phyloP scores from a whole-genome alignment of 2,797 vertebrate genomes.

The Benthosema pterotum region DNA sequence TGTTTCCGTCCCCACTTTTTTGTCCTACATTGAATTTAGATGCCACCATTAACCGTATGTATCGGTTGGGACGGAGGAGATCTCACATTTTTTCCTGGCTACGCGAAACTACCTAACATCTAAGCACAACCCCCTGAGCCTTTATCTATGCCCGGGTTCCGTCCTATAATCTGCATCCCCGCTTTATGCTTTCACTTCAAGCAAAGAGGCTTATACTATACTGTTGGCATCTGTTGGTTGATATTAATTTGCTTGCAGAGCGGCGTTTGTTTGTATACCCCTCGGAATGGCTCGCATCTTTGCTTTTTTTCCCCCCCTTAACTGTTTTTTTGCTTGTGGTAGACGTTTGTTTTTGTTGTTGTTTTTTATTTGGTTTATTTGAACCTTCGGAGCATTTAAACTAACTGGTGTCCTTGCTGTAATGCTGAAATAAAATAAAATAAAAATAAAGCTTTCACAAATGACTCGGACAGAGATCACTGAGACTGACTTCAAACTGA shows the following conservation, averaged over 20 bases:
- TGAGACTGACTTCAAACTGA: conserved; percentile 79
- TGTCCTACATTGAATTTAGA: too few species aligned
- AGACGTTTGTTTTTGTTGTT: conserved; percentile 37
- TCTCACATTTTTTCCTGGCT: too few species aligned
- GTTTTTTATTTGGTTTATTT: neutral
- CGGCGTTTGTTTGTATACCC: neutral
- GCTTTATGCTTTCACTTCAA: conserved; percentile 40
- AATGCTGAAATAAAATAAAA: too few species aligned
- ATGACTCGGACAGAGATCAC: conserved; percentile 77
- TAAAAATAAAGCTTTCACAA: conserved; percentile 61
- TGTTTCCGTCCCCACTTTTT: too few species aligned
- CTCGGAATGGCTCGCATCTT: conserved; percentile 33
- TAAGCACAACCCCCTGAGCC: conserved; percentile 20
- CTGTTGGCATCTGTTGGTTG: conserved; percentile 35
- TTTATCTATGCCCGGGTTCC: conserved; percentile 19
- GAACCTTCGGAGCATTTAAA: conserved; percentile 31
- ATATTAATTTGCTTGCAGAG: conserved; percentile 52
- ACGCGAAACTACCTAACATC: neutral
- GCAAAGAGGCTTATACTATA: conserved; percentile 14
- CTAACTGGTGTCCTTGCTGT: conserved; percentile 27
- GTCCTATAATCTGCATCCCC: conserved; percentile 51
- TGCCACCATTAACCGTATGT: too few species aligned
- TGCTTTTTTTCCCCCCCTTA: conserved; percentile 34
- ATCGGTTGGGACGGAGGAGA: too few species aligned
- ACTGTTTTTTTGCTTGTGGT: conserved; percentile 55